Evolutionary conservation across 2,113 vertebrate genomes (phyloP).

Genomic region (Plecotus auritus): DNA sequence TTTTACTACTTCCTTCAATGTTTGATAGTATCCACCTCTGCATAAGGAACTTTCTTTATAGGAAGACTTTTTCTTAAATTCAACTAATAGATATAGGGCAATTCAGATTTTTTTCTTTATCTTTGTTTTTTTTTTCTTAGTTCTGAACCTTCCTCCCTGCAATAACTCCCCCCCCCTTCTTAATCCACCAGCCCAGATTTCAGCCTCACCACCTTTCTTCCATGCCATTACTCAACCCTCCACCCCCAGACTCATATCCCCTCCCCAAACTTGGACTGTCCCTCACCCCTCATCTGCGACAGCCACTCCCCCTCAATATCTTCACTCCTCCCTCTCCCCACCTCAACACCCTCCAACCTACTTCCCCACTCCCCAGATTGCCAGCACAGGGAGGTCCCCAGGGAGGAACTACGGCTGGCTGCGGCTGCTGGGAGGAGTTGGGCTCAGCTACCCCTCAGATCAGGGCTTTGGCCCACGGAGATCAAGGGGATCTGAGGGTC

Average conservation of each 20-base stretch:
- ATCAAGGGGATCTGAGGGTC: neutral
- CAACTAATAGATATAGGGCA: neutral
- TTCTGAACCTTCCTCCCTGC: neutral
- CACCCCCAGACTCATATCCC: neutral
- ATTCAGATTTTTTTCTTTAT: neutral
- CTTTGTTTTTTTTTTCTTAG: neutral
- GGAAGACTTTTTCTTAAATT: neutral
- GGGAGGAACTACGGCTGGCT: too few species aligned
- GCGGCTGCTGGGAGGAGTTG: neutral
- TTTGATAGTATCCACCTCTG: neutral
- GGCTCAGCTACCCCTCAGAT: neutral
- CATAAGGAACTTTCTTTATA: neutral
- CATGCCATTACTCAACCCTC: neutral
- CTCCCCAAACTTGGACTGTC: neutral
- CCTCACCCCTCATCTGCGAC: neutral
- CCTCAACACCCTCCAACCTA: neutral
- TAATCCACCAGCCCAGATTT: neutral
- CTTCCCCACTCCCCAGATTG: neutral
- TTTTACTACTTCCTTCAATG: neutral
- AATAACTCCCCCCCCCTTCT: too few species aligned
- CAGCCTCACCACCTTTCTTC: neutral
- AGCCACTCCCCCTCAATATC: neutral
- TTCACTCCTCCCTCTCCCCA: neutral
- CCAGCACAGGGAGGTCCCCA: neutral
- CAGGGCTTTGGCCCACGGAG: fast-evolving